Percentiles rank a stretch among this genome's conserved stretches.
Evolutionary conservation across 2,888 invertebrate genomes (phyloP).

Genomic region (Diplolepis rosae): DNA sequence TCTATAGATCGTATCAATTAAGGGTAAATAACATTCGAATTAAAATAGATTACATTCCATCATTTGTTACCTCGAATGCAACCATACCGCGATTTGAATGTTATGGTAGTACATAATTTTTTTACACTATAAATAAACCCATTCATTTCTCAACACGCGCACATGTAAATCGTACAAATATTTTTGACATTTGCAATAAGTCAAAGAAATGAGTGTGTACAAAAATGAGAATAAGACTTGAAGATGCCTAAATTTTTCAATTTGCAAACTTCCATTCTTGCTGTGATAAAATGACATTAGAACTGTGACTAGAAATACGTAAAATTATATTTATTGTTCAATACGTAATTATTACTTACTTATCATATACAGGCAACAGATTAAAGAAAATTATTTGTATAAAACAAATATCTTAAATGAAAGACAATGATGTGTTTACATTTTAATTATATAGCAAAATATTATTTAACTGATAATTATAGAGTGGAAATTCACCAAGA

Average conservation of each 20-base stretch:
- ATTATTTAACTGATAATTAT: too few species aligned
- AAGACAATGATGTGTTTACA: neutral
- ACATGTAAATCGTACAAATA: neutral
- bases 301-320: slow-evolving; percentile 14
- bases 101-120: slow-evolving; percentile 1
- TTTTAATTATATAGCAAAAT: too few species aligned
- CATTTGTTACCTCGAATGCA: neutral
- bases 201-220: neutral
- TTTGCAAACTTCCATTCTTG: neutral
- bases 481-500: too few species aligned
- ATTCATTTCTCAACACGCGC: neutral
- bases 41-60: slow-evolving; percentile 30
- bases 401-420: neutral
- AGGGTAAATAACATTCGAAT: slow-evolving; percentile 57
- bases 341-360: neutral
- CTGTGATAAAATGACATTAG: neutral
- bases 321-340: neutral
- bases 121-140: slow-evolving; percentile 1
- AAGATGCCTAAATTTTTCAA: slow-evolving; percentile 13
- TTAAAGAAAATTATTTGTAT: neutral
- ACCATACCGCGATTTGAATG: neutral
- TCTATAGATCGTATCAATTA: slow-evolving; percentile 59
- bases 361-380: neutral
- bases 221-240: neutral
- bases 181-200: neutral